Evolutionary conservation across 2,113 vertebrate species (phyloP).

Genomic region (Pholis gunnellus): DNA sequence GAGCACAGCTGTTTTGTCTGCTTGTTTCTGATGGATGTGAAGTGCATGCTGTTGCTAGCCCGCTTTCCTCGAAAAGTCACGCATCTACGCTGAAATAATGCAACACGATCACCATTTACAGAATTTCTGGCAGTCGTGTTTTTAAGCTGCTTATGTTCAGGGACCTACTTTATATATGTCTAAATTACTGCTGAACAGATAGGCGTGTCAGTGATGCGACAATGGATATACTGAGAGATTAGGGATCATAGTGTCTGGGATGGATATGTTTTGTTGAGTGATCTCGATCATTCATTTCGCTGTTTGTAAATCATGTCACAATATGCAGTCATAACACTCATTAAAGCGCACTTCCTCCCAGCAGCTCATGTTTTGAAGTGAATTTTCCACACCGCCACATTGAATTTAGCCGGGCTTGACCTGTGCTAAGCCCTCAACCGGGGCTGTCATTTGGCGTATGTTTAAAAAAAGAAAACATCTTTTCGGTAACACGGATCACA

Average conservation of each 20-base stretch:
- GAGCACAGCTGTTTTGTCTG: constrained; percentile 66
- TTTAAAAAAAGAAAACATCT: constrained; percentile 47
- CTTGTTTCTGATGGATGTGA: constrained; percentile 22
- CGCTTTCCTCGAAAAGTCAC: constrained; percentile 22
- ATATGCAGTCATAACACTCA: constrained; percentile 40
- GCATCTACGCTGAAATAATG: constrained; percentile 37
- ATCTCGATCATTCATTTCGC: constrained; percentile 16
- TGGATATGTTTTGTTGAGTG: constrained; percentile 3
- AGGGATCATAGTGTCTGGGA: constrained; percentile 44
- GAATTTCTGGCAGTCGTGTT: constrained; percentile 6
- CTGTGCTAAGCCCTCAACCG: constrained; percentile 62
- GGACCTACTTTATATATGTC: constrained; percentile 29
- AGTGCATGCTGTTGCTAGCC: constrained; percentile 20
- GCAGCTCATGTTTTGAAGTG: constrained; percentile 66
- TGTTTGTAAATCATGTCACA: constrained; percentile 32
- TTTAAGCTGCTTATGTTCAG: constrained; percentile 49
- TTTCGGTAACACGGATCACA: constrained; percentile 55
- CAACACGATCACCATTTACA: constrained; percentile 17
- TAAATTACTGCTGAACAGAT: background rate
- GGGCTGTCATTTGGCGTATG: constrained; percentile 66
- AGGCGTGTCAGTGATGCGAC: constrained; percentile 27
- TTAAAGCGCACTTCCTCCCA: constrained; percentile 55
- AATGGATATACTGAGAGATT: constrained; percentile 24
- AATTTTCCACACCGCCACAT: constrained; percentile 74
- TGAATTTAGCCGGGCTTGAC: constrained; percentile 70